These are phyloP conservation scores for Podilymbus podiceps DNA, from an alignment of 2,113 vertebrate species.

Conservation along the genomic window DNA sequence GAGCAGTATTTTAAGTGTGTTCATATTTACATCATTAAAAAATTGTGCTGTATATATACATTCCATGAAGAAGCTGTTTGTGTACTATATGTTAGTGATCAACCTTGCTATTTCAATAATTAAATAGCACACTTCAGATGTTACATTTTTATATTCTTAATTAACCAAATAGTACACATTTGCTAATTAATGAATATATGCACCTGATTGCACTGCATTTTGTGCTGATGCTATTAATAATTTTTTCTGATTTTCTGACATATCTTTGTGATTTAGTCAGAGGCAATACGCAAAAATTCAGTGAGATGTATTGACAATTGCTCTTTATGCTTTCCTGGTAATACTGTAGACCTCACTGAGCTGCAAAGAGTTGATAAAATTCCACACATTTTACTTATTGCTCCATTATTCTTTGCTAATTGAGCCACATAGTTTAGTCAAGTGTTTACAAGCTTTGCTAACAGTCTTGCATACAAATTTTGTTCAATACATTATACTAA, in stretches of 20 bases:
- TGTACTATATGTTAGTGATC: neutral
- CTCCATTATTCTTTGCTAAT: slow-evolving; percentile 66
- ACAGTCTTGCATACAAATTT: slow-evolving; percentile 40
- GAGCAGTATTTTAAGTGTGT: neutral
- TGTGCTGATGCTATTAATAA: neutral
- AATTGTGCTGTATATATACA: neutral
- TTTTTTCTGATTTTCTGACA: neutral
- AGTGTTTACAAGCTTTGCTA: slow-evolving; percentile 56
- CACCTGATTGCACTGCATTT: neutral
- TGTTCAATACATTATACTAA: slow-evolving; percentile 22
- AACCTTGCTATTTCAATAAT: slow-evolving; percentile 23
- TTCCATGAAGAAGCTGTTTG: slow-evolving; percentile 28
- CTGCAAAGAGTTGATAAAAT: slow-evolving; percentile 36
- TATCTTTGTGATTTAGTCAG: neutral
- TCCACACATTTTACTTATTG: slow-evolving; percentile 51
- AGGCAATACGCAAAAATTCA: slow-evolving; percentile 1
- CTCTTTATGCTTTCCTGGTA: slow-evolving; percentile 34
- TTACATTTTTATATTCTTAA: slow-evolving; percentile 23
- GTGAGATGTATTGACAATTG: neutral
- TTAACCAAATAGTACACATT: slow-evolving; percentile 17
- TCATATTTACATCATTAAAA: neutral
- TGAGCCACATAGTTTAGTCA: slow-evolving; percentile 46
- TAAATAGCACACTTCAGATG: slow-evolving; percentile 28
- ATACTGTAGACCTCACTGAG: neutral
- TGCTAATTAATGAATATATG: slow-evolving; percentile 22